Percentiles rank a stretch among this genome's conserved stretches.
Evolutionary conservation across 2,888 invertebrate genomes (phyloP).

Genomic region (Allolobophora icterica): DNA sequence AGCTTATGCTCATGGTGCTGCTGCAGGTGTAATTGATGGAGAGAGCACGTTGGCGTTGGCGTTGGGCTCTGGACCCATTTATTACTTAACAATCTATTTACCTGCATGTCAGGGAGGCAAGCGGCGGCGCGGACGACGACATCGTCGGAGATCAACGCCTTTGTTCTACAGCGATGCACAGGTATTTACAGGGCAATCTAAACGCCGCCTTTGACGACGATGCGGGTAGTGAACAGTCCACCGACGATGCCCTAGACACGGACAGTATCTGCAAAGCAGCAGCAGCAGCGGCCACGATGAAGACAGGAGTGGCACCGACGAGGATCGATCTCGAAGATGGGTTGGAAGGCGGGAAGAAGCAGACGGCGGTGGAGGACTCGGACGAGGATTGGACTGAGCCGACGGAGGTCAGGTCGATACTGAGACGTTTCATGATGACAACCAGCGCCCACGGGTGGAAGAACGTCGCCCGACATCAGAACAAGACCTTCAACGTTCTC

Average conservation of each 20-base stretch:
- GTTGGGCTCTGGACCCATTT: conserved; percentile 5
- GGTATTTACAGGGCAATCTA: background rate
- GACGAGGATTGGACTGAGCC: background rate
- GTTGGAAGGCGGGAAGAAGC: too few species aligned
- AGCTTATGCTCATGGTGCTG: background rate
- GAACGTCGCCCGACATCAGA: background rate
- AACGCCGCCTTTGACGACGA: conserved; percentile 11
- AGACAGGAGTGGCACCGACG: background rate
- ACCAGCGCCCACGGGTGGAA: conserved; percentile 42
- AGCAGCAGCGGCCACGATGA: background rate
- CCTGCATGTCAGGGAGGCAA: background rate
- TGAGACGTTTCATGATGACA: conserved; percentile 24
- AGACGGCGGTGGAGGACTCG: too few species aligned
- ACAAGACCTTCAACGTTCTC: conserved; percentile 7
- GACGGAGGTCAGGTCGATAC: background rate
- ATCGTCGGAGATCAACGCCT: background rate
- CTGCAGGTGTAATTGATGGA: background rate
- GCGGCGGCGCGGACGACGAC: background rate
- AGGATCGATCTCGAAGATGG: background rate
- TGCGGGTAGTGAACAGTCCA: background rate
- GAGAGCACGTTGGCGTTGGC: conserved; percentile 17
- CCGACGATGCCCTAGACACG: background rate
- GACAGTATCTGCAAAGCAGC: background rate
- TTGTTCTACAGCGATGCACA: background rate
- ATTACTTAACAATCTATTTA: background rate